Base-by-base conservation (phyloP, 64 coral and sea anemone species). In the Astreopora myriophthalma region DNA sequence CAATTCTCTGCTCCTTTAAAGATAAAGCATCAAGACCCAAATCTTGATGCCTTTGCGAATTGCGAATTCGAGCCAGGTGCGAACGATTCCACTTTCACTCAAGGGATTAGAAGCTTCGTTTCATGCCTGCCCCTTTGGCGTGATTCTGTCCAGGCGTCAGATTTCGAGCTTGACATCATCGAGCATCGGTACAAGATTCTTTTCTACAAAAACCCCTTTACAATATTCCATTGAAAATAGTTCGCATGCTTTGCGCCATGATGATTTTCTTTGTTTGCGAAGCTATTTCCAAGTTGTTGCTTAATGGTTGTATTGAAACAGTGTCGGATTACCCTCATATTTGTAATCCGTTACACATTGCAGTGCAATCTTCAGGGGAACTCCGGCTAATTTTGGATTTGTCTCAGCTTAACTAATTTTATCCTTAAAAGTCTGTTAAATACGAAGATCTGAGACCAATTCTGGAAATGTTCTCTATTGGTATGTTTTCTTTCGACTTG, bases 301-400 rank as follows among this genome's bases (percentile, higher is more conserved):
- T 13, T 46, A 73, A 24, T 29, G 86, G 85, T 17, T 88, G 92
- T 57, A 88, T 84, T 46, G 29, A 69, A 84, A 75, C 82, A 48
- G 48, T 57, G 26, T 13, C 62, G 49, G 8, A 71, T 61, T 49
- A 25, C 13, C 85, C 92, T 9, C 48, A 46, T 8, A 88, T 69
- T 94, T 94, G 85, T 24, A 89, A 94, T 25, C 92, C 92, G 17
- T 75, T 94, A 26, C 92, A 94, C 26, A 64, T 94, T 30, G 85
- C 64, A 37, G 75, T 66, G 80, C 6, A 83, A 67, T 44, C 61
- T 3, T 64, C 61, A 64, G 5, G 61, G 5, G 24, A 64, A 16
- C 23, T n/a, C 1, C 61, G 60, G 19, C 25, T 62, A 19, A 62
- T 30, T 20, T 11, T 26, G 32, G 19, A 29, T 24, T 85, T 31